These are phyloP conservation scores for Medauroidea extradentata DNA, from an alignment of 1,140 invertebrate species.

Conservation along the genomic window DNA sequence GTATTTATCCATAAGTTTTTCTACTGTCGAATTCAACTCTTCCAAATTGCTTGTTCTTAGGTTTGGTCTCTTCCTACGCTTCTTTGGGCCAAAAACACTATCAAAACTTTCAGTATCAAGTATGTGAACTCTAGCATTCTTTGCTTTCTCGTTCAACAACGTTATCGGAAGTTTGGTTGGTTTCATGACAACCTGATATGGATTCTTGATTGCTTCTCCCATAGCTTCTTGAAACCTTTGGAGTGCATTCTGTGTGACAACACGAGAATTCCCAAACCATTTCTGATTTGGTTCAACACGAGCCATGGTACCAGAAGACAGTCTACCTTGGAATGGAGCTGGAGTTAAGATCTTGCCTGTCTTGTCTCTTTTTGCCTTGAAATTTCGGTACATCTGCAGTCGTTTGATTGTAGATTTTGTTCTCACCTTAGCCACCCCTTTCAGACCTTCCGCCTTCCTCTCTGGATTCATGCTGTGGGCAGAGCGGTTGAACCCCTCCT, in stretches of 20 bases:
- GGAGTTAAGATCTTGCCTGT: slow-evolving; percentile 89
- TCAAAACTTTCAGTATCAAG: slow-evolving; percentile 94
- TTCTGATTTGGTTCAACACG: slow-evolving; percentile 95
- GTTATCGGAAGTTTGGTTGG: slow-evolving; percentile 93
- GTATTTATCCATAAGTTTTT: slow-evolving; percentile 70
- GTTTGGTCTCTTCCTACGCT: slow-evolving; percentile 86
- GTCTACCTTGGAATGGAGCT: slow-evolving; percentile 89
- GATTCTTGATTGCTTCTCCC: slow-evolving; percentile 89
- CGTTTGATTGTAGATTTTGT: slow-evolving; percentile 93
- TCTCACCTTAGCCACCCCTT: slow-evolving; percentile 78
- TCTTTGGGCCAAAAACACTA: slow-evolving; percentile 92
- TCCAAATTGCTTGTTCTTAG: slow-evolving; percentile 67
- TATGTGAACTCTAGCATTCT: slow-evolving; percentile 87
- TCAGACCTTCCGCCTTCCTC: slow-evolving; percentile 65
- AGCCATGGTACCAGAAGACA: slow-evolving; percentile 86
- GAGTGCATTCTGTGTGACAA: slow-evolving; percentile 88
- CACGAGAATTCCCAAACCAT: slow-evolving; percentile 95
- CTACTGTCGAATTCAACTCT: slow-evolving; percentile 64
- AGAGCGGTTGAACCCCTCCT: slow-evolving; percentile 68
- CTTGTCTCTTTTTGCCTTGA: slow-evolving; percentile 88
- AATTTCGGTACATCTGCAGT: slow-evolving; percentile 96
- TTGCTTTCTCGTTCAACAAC: slow-evolving; percentile 89
- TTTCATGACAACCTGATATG: slow-evolving; percentile 97
- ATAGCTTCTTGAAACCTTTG: slow-evolving; percentile 98
- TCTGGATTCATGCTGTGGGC: slow-evolving; percentile 88